Conservation (phyloP, 1,140 invertebrate genomes). For the Lordiphosa mommai region DNA sequence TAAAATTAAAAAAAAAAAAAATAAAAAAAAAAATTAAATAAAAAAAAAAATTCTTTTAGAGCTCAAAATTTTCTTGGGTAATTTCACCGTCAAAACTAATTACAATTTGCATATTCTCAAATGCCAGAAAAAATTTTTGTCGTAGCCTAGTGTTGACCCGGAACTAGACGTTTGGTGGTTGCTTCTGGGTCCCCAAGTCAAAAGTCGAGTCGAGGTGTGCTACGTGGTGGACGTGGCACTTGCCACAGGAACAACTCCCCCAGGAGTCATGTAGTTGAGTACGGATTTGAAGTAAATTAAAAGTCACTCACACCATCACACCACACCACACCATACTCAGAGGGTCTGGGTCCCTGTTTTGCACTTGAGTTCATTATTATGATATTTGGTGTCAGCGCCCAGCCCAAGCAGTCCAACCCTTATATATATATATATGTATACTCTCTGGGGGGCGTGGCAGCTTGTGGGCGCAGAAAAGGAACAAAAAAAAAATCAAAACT, state of each 20-base stretch:
- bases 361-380: conserved; percentile 77
- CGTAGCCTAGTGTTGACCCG: conserved; percentile 29
- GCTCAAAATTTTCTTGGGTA: too few relatives aligned
- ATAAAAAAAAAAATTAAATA: too few relatives aligned
- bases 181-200: conserved; percentile 37
- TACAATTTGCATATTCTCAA: too few relatives aligned
- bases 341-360: neutral
- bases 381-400: conserved; percentile 75
- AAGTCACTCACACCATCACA: conserved; percentile 78
- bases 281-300: conserved; percentile 79
- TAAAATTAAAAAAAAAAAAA: too few relatives aligned
- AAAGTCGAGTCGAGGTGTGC: conserved; percentile 42
- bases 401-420: conserved; percentile 11
- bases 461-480: conserved; percentile 34
- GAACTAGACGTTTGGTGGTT: conserved; percentile 34
- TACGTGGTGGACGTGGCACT: conserved; percentile 33
- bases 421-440: too few relatives aligned
- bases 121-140: too few relatives aligned
- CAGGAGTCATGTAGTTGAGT: conserved; percentile 71
- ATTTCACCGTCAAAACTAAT: too few relatives aligned
- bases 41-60: too few relatives aligned
- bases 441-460: conserved; percentile 49
- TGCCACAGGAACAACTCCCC: conserved; percentile 52
- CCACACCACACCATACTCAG: conserved; percentile 4
- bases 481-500: conserved; percentile 41